A percentile compares a stretch with the other conserved stretches of the same genome.
Evolutionary conservation across 2,888 invertebrate species (phyloP).

Genomic region (Petrolisthes cinctipes): DNA sequence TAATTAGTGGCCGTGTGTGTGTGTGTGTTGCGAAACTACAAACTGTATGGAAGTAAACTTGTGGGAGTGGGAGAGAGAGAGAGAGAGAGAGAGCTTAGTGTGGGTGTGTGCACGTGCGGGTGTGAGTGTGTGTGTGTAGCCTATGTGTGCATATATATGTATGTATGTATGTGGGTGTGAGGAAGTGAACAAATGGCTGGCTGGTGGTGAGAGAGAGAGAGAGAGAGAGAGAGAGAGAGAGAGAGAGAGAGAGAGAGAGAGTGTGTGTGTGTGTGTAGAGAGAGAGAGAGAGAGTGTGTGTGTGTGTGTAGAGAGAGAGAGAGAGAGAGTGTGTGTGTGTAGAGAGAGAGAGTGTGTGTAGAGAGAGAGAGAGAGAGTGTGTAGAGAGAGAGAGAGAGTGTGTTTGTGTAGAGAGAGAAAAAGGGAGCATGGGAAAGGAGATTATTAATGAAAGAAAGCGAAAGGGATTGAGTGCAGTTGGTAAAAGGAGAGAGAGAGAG

Average conservation of each 20-base stretch:
- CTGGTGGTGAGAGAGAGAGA: constrained; percentile 27
- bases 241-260: background rate
- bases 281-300: background rate
- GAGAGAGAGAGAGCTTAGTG: background rate
- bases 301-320: background rate
- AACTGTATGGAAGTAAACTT: no score
- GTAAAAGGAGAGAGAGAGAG: background rate
- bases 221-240: constrained; percentile 27
- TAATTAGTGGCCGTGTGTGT: no score
- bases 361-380: background rate
- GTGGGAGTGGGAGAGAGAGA: background rate
- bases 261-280: background rate
- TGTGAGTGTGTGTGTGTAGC: background rate
- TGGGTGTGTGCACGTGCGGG: background rate
- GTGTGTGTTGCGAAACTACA: no score
- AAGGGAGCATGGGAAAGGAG: background rate
- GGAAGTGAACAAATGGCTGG: background rate
- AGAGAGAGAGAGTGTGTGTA: background rate
- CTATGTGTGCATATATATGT: background rate
- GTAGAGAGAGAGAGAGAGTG: background rate
- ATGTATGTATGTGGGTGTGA: background rate
- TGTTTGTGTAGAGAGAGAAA: background rate
- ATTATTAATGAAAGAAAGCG: background rate
- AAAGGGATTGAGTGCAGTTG: background rate
- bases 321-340: background rate